These are phyloP conservation scores for Zosterops hypoxanthus DNA, from an alignment of 2,113 vertebrate genomes.

Conservation along the genomic window DNA sequence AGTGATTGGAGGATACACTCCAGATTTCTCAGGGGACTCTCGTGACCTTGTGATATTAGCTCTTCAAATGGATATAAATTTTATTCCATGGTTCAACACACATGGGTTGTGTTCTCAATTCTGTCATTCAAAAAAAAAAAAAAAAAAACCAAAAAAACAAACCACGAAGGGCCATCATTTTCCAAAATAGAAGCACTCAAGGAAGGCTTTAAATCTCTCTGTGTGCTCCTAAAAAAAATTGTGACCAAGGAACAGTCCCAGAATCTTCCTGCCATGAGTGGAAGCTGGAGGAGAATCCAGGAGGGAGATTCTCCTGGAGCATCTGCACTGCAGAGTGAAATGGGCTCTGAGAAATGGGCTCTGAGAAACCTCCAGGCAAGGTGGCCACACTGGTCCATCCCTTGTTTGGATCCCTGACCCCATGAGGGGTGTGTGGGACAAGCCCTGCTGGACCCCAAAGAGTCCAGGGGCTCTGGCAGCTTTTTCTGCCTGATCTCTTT, in stretches of 20 bases:
- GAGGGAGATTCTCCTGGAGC: background rate
- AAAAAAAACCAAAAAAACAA: background rate
- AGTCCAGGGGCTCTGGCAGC: background rate
- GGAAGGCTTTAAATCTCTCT: background rate
- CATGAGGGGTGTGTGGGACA: accelerated
- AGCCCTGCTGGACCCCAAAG: background rate
- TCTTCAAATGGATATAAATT: slow-evolving; percentile 26
- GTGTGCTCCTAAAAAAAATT: background rate
- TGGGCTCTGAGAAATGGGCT: background rate
- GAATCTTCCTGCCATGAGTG: background rate
- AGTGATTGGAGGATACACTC: slow-evolving; percentile 3
- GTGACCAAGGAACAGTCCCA: background rate
- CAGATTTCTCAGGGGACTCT: background rate
- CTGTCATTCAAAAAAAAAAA: background rate
- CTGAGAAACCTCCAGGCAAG: background rate
- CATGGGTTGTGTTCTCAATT: background rate
- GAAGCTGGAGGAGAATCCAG: background rate
- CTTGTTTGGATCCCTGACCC: no score
- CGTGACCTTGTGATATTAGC: slow-evolving; percentile 6
- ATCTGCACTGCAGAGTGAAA: background rate
- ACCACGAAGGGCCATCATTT: background rate
- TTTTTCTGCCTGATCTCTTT: background rate
- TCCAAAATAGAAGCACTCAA: background rate
- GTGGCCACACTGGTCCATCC: background rate
- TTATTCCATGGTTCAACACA: background rate